Conservation (phyloP, 2,797 vertebrate species). For the Geotrypetes seraphini region DNA sequence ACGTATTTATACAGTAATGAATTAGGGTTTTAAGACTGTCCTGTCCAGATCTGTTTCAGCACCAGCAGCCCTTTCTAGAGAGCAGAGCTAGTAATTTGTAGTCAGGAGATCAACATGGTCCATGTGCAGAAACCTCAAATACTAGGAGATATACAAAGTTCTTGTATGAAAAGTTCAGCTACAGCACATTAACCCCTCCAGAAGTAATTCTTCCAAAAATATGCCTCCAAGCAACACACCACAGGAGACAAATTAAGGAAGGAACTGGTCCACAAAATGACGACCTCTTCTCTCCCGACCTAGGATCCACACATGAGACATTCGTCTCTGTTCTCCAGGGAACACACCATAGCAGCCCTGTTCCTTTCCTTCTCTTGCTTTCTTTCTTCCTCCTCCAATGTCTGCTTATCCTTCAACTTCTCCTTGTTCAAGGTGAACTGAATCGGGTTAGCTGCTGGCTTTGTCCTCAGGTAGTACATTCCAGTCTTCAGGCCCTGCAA, state of each 20-base stretch:
- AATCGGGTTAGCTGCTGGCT: slow-evolving; percentile 92
- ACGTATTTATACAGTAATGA: no score
- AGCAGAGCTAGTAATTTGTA: no score
- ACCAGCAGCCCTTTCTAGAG: no score
- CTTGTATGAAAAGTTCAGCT: no score
- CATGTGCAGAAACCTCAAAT: no score
- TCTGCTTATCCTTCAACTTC: slow-evolving; percentile 66
- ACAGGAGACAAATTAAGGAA: no score
- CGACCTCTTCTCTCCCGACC: slow-evolving; percentile 9
- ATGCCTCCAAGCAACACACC: no score
- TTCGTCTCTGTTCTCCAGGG: slow-evolving; percentile 86
- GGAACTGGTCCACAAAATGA: no score
- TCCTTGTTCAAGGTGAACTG: slow-evolving; percentile 97
- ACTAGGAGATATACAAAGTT: no score
- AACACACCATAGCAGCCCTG: slow-evolving; percentile 91
- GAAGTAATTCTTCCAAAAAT: background rate
- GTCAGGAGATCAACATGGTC: no score
- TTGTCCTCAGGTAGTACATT: slow-evolving; percentile 95
- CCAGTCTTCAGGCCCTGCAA: slow-evolving; percentile 89
- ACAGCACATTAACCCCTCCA: slow-evolving; percentile 1
- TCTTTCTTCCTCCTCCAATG: slow-evolving; percentile 47
- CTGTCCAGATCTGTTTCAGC: no score
- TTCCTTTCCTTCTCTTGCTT: slow-evolving; percentile 82
- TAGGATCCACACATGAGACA: slow-evolving; percentile 94
- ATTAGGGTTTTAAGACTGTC: no score